Percentiles rank a stretch among this genome's conserved stretches.
Evolutionary conservation across 2,888 invertebrate species (phyloP).

Genomic region (Drosophila neonasuta): DNA sequence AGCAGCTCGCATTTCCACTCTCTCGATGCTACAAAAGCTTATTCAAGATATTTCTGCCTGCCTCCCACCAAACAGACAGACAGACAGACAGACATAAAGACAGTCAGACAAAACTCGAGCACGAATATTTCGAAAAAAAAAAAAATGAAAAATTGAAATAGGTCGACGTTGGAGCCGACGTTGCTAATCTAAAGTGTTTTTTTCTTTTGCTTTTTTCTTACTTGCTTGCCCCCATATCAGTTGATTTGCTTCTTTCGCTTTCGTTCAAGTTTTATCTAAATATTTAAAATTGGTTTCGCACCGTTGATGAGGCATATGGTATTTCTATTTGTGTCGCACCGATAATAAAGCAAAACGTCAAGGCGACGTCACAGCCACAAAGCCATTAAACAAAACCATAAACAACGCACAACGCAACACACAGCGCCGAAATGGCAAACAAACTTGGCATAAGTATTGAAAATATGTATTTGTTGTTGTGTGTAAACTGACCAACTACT

Average conservation of each 20-base stretch:
- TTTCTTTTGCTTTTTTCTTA: not conserved
- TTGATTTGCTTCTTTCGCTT: conserved; percentile 62
- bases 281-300: conserved; percentile 70
- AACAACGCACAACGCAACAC: conserved; percentile 12
- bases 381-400: conserved; percentile 45
- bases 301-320: conserved; percentile 49
- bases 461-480: conserved; percentile 3
- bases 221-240: conserved; percentile 51
- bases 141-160: conserved; percentile 55
- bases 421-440: conserved; percentile 9
- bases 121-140: conserved; percentile 11
- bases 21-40: conserved; percentile 11
- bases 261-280: conserved; percentile 68
- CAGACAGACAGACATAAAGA: not conserved
- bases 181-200: conserved; percentile 68
- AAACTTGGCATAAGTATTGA: conserved; percentile 16
- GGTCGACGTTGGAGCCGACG: conserved; percentile 53
- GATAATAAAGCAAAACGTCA: conserved; percentile 49
- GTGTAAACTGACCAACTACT: conserved; percentile 24
- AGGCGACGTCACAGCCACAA: conserved; percentile 44
- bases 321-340: conserved; percentile 51
- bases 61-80: conserved; percentile 5
- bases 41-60: conserved; percentile 3
- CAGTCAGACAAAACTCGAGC: conserved; percentile 10
- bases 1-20: conserved; percentile 31